Base-by-base conservation (phyloP, 2,888 invertebrate genomes). In the Crioceris asparagi region DNA sequence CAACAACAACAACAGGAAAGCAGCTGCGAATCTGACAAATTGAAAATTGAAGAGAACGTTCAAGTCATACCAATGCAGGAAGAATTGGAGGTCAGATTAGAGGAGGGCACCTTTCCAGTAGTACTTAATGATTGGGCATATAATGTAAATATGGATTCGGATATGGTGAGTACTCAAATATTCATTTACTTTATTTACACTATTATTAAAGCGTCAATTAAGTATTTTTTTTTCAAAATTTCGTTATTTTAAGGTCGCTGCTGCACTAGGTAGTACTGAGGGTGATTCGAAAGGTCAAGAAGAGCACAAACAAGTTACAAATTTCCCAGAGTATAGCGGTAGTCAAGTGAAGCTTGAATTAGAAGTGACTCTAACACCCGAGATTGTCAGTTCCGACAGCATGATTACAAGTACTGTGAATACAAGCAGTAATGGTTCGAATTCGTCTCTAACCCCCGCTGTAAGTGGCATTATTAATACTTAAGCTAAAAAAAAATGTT, bases 341-440 rank as follows among this genome's bases (percentile, higher is more conserved):
- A 66, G 63, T 37, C 68, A 67, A 52, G 66, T 69, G 1, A 69
- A 71, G 50, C 55, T 74, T 27, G 74, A 75, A 51, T 50, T 71
- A 37, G 72, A 72, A 59, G 72, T 75, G 17, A 75, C 75, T 1
- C 60, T 77, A 50, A 75, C 75, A 1, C 74, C 75, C 4, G 76
- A 76, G 60, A 74, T 75, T 52, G 70, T 72, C 43, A 64, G 60
- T 44, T 55, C 62, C 3, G 66, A 66, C 40, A 62, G 63, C 45
- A 51, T 64, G 40, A 72, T 74, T 1, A 69, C 72, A 6, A 74
- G 73, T 51, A 71, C 72, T 1, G 69, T 72, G 12, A 61, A 58
- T 38, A 53, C 59, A 3, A 53, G 52, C 36, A 51, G 52, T 32
- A 52, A 47, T 30, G 47, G 45, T 4, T 45, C 21, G 27, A 30